Evolutionary conservation across 2,888 invertebrate species (phyloP).

Genomic region (Eupithecia exiguata): DNA sequence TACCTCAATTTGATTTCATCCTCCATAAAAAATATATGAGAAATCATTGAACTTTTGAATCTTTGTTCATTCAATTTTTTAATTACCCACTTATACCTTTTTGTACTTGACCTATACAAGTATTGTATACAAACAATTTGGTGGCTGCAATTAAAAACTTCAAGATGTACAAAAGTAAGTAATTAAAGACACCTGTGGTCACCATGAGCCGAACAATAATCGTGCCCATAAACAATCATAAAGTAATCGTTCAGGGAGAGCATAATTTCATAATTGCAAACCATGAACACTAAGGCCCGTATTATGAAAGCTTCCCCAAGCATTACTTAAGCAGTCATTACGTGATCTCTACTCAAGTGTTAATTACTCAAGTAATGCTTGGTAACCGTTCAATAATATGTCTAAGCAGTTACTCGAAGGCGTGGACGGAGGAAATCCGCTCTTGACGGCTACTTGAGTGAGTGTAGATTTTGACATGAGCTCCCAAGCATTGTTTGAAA

Average conservation of each 20-base stretch:
- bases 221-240: constrained; percentile 11
- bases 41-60: not conserved
- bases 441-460: too few species aligned
- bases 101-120: not conserved
- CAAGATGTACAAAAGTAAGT: constrained; percentile 7
- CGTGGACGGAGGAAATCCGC: too few species aligned
- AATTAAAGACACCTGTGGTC: constrained; percentile 9
- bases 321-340: too few species aligned
- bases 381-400: too few species aligned
- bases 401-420: too few species aligned
- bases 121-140: not conserved
- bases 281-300: constrained; percentile 4
- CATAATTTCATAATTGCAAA: constrained; percentile 29
- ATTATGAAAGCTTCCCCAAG: too few species aligned
- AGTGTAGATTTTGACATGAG: too few species aligned
- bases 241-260: constrained; percentile 30
- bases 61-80: not conserved
- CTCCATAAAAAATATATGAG: not conserved
- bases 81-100: not conserved
- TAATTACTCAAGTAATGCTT: too few species aligned
- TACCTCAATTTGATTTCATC: not conserved
- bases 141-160: not conserved
- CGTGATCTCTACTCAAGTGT: too few species aligned
- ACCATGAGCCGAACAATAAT: constrained; percentile 10
- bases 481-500: too few species aligned